Base-by-base conservation (phyloP, 2,888 invertebrate genomes). In the Abrostola triplasia region DNA sequence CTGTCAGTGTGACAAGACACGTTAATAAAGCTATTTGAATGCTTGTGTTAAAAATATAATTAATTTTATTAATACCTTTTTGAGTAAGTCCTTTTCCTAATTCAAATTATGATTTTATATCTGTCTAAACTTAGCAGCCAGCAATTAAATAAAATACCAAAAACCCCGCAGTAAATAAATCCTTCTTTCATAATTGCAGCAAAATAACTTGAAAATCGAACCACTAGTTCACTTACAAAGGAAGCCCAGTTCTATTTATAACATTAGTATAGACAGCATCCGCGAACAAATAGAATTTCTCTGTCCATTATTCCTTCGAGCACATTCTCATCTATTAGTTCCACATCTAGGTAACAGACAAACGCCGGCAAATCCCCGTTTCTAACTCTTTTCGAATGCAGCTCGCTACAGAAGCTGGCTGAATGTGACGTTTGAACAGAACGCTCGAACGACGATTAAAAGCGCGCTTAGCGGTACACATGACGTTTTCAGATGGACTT, bases 361-460 rank as follows among this genome's bases (percentile, higher is more conserved):
- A 77, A 24, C 70, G 59, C 68, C 67, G 52, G 66, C 64, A 72
- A 72, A 73, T 76, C 70, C 64, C 56, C 69, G 61, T 58, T 82
- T 74, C 76, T 77, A 80, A 83, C 83, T 85, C 84, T 84, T 81
- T 85, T 77, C 71, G 73, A 85, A 83, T 83, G 77, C 80, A 77
- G 59, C 71, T 71, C 73, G 70, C 75, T 76, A 70, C 70, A 78
- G 76, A 80, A 77, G 77, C 67, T 74, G 62, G 67, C 76, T 80
- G 83, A 70, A 70, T 79, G 74, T 83, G 84, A 84, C 82, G 77
- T 79, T 80, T 78, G 79, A 82, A 78, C 81, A 73, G 50, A 71
- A 68, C 72, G 67, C 77, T 74, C 58, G 64, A 77, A 75, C 67
- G 64, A 67, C 79, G 74, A 78, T 81, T 80, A 79, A 80, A 71